These are phyloP conservation scores for Euphonia xanthogaster DNA, from an alignment of 2,797 vertebrate species.

Conservation along the genomic window DNA sequence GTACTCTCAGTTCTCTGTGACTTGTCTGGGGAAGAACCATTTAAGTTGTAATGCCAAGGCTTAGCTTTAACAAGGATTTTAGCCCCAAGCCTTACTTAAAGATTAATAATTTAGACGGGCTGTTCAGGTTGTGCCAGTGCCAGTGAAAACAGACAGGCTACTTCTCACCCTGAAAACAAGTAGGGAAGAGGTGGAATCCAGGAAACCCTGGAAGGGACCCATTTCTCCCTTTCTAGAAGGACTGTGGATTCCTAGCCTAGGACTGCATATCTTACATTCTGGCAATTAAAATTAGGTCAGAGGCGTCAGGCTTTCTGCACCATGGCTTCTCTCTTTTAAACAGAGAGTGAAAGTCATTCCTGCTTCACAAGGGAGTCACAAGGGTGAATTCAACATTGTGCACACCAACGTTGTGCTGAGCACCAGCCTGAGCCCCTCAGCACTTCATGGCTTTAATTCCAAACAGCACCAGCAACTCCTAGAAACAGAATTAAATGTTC, in stretches of 20 bases:
- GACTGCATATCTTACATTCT: neutral
- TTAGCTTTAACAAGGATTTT: neutral
- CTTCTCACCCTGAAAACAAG: neutral
- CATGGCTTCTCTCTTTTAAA: neutral
- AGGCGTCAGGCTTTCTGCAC: neutral
- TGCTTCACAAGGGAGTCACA: neutral
- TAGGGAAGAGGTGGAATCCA: neutral
- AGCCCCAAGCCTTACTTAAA: neutral
- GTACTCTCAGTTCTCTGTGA: neutral
- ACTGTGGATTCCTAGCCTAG: neutral
- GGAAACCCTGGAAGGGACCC: neutral
- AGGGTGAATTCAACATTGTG: neutral
- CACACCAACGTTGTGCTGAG: rapidly evolving
- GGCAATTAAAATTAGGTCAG: neutral
- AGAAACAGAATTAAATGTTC: neutral
- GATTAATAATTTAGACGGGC: neutral
- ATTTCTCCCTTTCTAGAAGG: neutral
- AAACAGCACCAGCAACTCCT: neutral
- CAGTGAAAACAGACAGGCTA: neutral
- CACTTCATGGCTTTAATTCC: neutral
- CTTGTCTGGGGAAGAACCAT: neutral
- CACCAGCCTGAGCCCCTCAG: neutral
- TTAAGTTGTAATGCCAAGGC: neutral
- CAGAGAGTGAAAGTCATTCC: neutral
- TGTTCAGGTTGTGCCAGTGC: neutral